Evolutionary conservation across 2,888 invertebrate genomes (phyloP).

Genomic region (Leptarthrus brevirostris): DNA sequence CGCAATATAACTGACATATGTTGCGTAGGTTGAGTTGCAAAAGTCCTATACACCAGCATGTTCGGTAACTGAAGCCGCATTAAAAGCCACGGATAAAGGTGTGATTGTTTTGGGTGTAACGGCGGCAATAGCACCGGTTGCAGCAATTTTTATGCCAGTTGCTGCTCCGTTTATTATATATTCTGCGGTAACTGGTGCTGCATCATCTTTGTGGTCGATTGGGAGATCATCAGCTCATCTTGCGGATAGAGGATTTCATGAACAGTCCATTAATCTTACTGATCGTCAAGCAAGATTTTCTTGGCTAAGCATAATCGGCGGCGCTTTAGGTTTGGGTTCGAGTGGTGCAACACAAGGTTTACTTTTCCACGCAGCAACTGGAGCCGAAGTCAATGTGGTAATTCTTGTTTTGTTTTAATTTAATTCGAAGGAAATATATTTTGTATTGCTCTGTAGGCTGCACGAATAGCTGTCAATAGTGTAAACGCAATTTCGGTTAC

Average conservation of each 20-base stretch:
- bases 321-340: conserved; percentile 2
- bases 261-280: background rate
- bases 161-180: background rate
- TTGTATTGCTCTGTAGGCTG: background rate
- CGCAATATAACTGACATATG: background rate
- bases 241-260: background rate
- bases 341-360: conserved; percentile 13
- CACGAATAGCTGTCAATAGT: background rate
- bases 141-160: conserved; percentile 53
- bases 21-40: conserved; percentile 57
- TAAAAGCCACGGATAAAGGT: conserved; percentile 57
- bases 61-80: conserved; percentile 43
- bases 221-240: background rate
- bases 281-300: conserved; percentile 18
- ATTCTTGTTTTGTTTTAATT: background rate
- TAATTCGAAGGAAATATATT: background rate
- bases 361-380: background rate
- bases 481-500: background rate
- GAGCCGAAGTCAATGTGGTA: background rate
- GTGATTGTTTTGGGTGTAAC: conserved; percentile 57
- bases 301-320: conserved; percentile 9
- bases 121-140: conserved; percentile 57
- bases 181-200: background rate
- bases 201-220: background rate
- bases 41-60: conserved; percentile 59